Evolutionary conservation across 2,888 invertebrate genomes (phyloP).

Genomic region (Parnassius apollo): DNA sequence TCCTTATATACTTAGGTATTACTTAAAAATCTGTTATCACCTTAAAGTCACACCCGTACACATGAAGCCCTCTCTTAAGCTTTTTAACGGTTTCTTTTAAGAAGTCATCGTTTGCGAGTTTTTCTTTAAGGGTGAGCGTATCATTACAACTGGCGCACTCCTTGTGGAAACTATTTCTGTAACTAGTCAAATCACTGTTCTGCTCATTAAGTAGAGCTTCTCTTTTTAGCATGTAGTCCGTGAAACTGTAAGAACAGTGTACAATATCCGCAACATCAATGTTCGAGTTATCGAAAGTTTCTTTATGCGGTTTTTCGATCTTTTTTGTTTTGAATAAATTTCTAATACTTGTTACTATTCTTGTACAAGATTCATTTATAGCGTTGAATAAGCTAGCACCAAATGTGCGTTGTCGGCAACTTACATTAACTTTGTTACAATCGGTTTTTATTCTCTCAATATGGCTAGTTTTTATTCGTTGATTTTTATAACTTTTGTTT

Average conservation of each 20-base stretch:
- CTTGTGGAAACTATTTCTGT: slow-evolving; percentile 25
- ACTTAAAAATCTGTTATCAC: slow-evolving; percentile 35
- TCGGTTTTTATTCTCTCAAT: neutral
- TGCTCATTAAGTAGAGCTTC: slow-evolving; percentile 42
- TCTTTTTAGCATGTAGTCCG: slow-evolving; percentile 59
- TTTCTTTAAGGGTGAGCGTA: slow-evolving; percentile 51
- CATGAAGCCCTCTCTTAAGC: slow-evolving; percentile 67
- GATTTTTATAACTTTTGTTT: slow-evolving; percentile 15
- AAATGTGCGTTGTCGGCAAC: slow-evolving; percentile 35
- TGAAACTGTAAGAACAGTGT: slow-evolving; percentile 55
- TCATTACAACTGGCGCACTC: slow-evolving; percentile 59
- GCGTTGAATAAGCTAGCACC: slow-evolving; percentile 53
- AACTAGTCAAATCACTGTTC: slow-evolving; percentile 22
- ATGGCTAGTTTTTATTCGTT: slow-evolving; percentile 13
- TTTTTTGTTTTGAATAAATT: slow-evolving; percentile 53
- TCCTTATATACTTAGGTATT: neutral
- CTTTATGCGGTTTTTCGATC: slow-evolving; percentile 14
- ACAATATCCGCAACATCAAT: slow-evolving; percentile 4
- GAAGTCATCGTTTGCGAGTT: slow-evolving; percentile 49
- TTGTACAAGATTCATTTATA: slow-evolving; percentile 63
- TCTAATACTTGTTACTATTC: slow-evolving; percentile 57
- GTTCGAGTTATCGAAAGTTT: slow-evolving; percentile 19
- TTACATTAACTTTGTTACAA: slow-evolving; percentile 12
- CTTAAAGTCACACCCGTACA: slow-evolving; percentile 75
- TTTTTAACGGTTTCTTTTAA: slow-evolving; percentile 60